phyloP scores from a whole-genome alignment of 2,797 vertebrate genomes.

The Coregonus ussuriensis region DNA sequence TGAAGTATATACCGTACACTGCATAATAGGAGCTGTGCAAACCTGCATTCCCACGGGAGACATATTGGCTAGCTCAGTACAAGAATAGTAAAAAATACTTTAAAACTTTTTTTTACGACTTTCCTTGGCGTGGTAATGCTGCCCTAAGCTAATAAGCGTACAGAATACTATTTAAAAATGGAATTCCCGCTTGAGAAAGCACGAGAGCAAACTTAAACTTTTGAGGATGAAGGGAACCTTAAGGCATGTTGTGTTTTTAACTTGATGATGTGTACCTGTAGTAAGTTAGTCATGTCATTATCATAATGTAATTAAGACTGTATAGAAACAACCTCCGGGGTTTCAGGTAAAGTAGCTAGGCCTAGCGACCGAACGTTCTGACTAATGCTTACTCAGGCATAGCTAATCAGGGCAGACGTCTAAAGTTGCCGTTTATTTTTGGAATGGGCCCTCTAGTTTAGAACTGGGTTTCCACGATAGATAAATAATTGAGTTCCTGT shows the following conservation, averaged over 20 bases:
- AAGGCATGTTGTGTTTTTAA: not conserved
- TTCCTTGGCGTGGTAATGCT: not conserved
- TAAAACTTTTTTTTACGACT: not conserved
- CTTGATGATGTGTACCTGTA: not conserved
- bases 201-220: not conserved
- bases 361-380: not conserved
- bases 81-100: not conserved
- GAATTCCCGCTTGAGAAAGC: not conserved
- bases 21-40: not conserved
- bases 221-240: not conserved
- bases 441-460: not conserved
- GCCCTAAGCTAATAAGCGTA: not conserved
- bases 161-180: not conserved
- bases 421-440: slow-evolving; percentile 17
- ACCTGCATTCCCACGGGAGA: not conserved
- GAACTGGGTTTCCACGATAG: slow-evolving; percentile 6
- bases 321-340: not conserved
- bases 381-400: not conserved
- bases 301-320: not conserved
- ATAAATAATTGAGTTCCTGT: slow-evolving; percentile 15
- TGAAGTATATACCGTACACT: not conserved
- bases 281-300: not conserved
- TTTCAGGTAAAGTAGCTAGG: not conserved
- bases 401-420: slow-evolving; percentile 9
- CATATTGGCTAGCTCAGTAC: not conserved